Base-by-base conservation (phyloP, 2,113 vertebrate genomes). In the Tragelaphus strepsiceros region DNA sequence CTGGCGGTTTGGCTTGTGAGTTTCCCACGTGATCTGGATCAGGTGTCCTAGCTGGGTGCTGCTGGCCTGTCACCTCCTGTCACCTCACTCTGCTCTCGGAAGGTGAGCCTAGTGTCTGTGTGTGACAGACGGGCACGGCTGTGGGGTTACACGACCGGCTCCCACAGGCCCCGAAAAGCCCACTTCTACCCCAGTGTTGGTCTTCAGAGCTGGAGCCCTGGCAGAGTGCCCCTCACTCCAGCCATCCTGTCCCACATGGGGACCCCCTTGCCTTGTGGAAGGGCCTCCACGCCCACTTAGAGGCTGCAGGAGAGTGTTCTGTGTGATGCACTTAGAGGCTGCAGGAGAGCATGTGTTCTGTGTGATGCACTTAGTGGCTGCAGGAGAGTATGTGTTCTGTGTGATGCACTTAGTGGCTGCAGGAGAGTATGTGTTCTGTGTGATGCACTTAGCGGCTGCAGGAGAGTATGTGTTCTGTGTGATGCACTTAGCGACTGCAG, bases 211-310 rank as follows among this genome's bases (percentile, higher is more conserved):
- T 19, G 90, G 35, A 8, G 16, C 49, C 15, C 21, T 16, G 39
- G 83, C 28, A 62, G 32, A 58, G 2, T 19, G 43, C 49, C 24
- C 46, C 24, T 39, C 14, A 5, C 17, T 49, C 61, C 22, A 59
- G 7, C n/a, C 32, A 19, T 17, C 56, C 46, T 1, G 4, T 30
- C 35, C 2, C 0, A 0, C 49, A 32, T 0, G 2, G 49, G 46
- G 85, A 71, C 46, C 14, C 32, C 43, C 58, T 19, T 2, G 3
- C 62, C 3, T 32, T 11, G 80, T 11, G 62, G 53, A 53, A 26
- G 35, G 35, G 43, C 15, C 51, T 51, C 24, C 4, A 62, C 56
- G 17, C 30, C 22, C 28, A 16, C 43, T 7, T 7, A 7, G 0
- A 32, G 74, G 30, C 8, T 7, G 1, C 1, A 17, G 90, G 22